These are phyloP conservation scores for Synergus laeviventris DNA, from an alignment of 2,888 invertebrate species.

Conservation along the genomic window DNA sequence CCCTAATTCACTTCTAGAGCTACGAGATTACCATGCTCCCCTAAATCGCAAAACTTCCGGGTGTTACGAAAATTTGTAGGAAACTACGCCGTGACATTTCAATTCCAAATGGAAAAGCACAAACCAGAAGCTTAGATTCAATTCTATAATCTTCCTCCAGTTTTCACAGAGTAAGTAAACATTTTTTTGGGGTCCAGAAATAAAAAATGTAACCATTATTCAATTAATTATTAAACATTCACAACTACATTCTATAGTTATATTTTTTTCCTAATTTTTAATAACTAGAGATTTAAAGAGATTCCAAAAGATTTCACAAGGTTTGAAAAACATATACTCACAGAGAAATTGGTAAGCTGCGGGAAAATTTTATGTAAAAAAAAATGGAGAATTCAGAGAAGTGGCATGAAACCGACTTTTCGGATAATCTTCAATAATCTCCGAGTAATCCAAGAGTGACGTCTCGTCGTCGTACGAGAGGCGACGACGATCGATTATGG, in stretches of 20 bases:
- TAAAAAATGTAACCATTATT: too few species aligned
- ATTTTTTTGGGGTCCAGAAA: too few species aligned
- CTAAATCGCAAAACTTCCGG: slow-evolving; percentile 4
- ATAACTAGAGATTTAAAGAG: too few species aligned
- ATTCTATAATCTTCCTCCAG: background rate
- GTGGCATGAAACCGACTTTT: slow-evolving; percentile 19
- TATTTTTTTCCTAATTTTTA: too few species aligned
- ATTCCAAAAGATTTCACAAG: too few species aligned
- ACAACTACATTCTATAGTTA: too few species aligned
- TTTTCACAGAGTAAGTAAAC: too few species aligned
- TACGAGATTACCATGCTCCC: slow-evolving; percentile 16
- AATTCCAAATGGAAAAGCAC: background rate
- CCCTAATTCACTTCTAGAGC: slow-evolving; percentile 36
- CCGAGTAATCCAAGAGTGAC: slow-evolving; percentile 8
- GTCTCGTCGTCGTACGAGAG: background rate
- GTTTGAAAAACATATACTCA: too few species aligned
- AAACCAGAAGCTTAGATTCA: background rate
- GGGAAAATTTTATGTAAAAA: background rate
- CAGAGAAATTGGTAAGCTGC: background rate
- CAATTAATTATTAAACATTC: too few species aligned
- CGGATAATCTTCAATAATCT: slow-evolving; percentile 34
- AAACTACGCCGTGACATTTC: background rate
- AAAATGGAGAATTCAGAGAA: slow-evolving; percentile 2
- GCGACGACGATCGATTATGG: slow-evolving; percentile 6
- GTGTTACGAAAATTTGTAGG: background rate